phyloP scores from a whole-genome alignment of 2,888 invertebrate genomes.

The Apamea epomidion region DNA sequence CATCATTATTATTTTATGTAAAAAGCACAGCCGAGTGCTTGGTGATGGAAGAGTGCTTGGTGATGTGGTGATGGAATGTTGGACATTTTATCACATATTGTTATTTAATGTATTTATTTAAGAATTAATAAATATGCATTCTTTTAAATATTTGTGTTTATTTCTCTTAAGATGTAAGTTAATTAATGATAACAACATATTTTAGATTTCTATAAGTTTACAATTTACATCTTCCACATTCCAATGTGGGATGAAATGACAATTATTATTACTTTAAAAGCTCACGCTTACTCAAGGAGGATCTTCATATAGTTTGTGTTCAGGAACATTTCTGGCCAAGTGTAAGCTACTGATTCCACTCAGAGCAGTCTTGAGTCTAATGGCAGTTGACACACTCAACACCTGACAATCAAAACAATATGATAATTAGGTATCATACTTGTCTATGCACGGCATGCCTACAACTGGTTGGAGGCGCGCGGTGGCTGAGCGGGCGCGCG shows the following conservation, averaged over 20 bases:
- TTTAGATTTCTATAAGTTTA: not conserved
- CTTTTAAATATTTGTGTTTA: conserved; percentile 71
- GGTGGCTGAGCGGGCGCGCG: no score
- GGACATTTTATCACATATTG: conserved; percentile 81
- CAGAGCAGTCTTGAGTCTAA: conserved; percentile 72
- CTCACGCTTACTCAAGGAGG: conserved; percentile 30
- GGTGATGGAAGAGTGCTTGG: conserved; percentile 83
- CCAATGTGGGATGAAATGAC: not conserved
- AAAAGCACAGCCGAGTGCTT: conserved; percentile 65
- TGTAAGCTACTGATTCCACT: conserved; percentile 66
- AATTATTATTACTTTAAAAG: not conserved
- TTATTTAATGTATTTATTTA: conserved; percentile 85
- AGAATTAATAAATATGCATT: conserved; percentile 86
- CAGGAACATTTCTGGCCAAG: conserved; percentile 61
- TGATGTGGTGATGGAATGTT: conserved; percentile 86
- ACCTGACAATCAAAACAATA: conserved; percentile 65
- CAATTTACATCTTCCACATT: not conserved
- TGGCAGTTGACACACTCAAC: conserved; percentile 70
- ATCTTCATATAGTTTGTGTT: conserved; percentile 38
- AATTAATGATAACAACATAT: not conserved
- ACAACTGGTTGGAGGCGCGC: no score
- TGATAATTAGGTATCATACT: not conserved
- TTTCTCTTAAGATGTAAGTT: conserved; percentile 10
- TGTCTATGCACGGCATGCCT: no score
- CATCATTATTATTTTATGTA: conserved; percentile 56